phyloP scores from a whole-genome alignment of 2,888 invertebrate species.

The Nematopogon swammerdamellus region DNA sequence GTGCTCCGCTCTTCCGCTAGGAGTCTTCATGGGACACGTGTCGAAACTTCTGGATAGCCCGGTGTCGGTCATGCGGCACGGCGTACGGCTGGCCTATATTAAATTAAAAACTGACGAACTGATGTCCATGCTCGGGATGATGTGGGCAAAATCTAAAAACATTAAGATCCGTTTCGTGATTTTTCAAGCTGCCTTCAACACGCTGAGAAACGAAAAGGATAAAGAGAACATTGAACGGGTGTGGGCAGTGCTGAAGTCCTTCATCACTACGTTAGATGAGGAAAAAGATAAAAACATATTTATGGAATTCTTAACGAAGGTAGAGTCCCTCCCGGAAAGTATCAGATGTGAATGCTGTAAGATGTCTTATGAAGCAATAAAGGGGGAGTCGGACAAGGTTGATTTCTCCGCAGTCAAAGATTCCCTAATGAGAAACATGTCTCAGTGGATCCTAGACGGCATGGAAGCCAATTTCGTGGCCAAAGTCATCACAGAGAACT shows the following conservation, averaged over 20 bases:
- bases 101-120: neutral
- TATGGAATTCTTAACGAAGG: neutral
- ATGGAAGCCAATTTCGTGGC: neutral
- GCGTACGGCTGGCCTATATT: neutral
- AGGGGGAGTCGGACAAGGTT: neutral
- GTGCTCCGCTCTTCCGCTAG: neutral
- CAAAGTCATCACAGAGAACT: neutral
- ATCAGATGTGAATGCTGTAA: neutral
- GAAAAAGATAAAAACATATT: neutral
- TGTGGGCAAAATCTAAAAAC: conserved; percentile 1
- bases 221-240: neutral
- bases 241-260: neutral
- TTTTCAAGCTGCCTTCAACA: neutral
- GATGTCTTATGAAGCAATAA: neutral
- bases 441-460: neutral
- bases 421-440: neutral
- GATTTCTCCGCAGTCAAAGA: neutral
- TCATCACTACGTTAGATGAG: neutral
- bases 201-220: neutral
- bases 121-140: neutral
- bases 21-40: neutral
- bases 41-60: neutral
- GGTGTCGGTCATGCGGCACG: neutral
- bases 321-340: neutral
- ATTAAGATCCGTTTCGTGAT: neutral